Evolutionary conservation across 2,113 vertebrate genomes (phyloP).

Genomic region (Gallinago paraguaiae): DNA sequence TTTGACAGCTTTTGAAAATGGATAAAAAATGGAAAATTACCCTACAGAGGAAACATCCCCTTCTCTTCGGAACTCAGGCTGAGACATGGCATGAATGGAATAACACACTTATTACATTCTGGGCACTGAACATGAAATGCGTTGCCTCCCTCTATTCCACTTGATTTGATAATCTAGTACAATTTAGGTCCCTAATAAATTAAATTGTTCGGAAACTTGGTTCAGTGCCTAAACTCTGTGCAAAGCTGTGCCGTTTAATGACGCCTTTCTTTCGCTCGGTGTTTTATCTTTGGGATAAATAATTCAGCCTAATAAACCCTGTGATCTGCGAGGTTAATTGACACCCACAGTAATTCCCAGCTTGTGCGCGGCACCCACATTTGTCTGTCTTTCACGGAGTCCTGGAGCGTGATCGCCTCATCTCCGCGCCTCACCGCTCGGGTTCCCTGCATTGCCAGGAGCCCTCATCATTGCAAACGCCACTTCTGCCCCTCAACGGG

Average conservation of each 20-base stretch:
- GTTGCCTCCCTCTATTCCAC: slow-evolving; percentile 44
- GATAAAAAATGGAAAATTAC: slow-evolving; percentile 72
- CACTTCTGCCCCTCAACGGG: neutral
- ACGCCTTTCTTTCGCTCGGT: slow-evolving; percentile 42
- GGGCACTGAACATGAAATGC: slow-evolving; percentile 3
- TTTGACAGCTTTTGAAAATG: slow-evolving; percentile 65
- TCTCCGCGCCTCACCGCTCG: neutral
- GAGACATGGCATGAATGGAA: slow-evolving; percentile 43
- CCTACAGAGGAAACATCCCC: slow-evolving; percentile 32
- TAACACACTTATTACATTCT: slow-evolving; percentile 29
- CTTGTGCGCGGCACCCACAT: neutral
- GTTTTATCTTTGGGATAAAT: slow-evolving; percentile 65
- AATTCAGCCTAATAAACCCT: slow-evolving; percentile 57
- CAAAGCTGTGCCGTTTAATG: slow-evolving; percentile 46
- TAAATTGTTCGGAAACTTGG: slow-evolving; percentile 68
- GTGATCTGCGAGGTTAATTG: slow-evolving; percentile 64
- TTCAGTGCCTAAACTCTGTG: slow-evolving; percentile 60
- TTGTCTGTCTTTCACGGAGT: slow-evolving; percentile 6
- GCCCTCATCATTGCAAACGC: neutral
- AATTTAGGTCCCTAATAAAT: slow-evolving; percentile 62
- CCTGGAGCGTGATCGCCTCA: neutral
- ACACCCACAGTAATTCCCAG: slow-evolving; percentile 48
- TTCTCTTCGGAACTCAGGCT: slow-evolving; percentile 44
- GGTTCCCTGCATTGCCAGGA: slow-evolving; percentile 3
- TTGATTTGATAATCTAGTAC: slow-evolving; percentile 65